phyloP scores from a whole-genome alignment of 1,140 invertebrate genomes.

The Bradysia coprophila region DNA sequence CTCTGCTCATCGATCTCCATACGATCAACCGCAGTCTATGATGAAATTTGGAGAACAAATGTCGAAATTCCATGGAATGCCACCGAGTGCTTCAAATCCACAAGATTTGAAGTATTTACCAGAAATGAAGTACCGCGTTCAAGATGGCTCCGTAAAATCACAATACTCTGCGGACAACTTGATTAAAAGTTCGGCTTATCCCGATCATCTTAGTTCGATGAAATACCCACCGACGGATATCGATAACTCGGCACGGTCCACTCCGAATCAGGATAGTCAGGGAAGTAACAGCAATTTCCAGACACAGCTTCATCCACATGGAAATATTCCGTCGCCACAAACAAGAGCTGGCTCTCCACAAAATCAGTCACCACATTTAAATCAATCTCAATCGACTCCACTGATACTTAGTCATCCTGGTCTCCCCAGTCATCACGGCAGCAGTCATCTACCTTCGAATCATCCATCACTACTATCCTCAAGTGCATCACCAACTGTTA shows the following conservation, averaged over 20 bases:
- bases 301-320: constrained; percentile 17
- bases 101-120: constrained; percentile 23
- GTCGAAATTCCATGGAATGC: constrained; percentile 15
- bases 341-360: constrained; percentile 8
- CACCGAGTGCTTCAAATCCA: constrained; percentile 7
- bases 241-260: constrained; percentile 15
- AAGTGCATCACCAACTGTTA: background rate
- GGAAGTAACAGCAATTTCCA: constrained; percentile 23
- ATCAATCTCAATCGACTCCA: background rate
- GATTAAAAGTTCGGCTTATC: constrained; percentile 20
- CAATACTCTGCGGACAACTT: constrained; percentile 17
- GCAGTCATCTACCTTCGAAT: constrained; percentile 3
- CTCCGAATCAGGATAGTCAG: constrained; percentile 22
- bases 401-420: background rate
- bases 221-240: constrained; percentile 13
- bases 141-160: constrained; percentile 6
- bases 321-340: constrained; percentile 14
- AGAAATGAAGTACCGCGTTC: constrained; percentile 2
- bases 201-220: constrained; percentile 7
- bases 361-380: constrained; percentile 12
- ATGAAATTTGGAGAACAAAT: constrained; percentile 22
- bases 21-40: constrained; percentile 20
- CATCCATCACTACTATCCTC: constrained; percentile 3
- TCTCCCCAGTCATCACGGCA: background rate
- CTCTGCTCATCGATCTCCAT: constrained; percentile 14